Evolutionary conservation across 2,888 invertebrate genomes (phyloP).

Genomic region (Stenoptilia bipunctidactyla): DNA sequence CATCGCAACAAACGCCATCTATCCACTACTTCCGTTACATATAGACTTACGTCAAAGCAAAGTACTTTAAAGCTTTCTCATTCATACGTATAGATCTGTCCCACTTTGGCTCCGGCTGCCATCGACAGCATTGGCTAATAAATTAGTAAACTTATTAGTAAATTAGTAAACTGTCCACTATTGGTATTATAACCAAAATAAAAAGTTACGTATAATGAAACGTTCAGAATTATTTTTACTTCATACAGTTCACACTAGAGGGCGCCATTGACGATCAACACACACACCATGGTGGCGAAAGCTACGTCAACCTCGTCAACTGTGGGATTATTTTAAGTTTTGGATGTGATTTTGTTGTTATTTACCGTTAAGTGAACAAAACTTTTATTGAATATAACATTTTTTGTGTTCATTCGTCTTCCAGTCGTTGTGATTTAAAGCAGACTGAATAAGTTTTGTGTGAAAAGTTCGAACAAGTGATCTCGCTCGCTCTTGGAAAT

Average conservation of each 20-base stretch:
- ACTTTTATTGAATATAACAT: constrained; percentile 42
- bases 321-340: constrained; percentile 64
- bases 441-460: constrained; percentile 54
- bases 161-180: too few relatives aligned
- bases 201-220: constrained; percentile 29
- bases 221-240: constrained; percentile 14
- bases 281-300: constrained; percentile 52
- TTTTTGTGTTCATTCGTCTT: constrained; percentile 34
- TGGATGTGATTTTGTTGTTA: constrained; percentile 53
- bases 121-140: too few relatives aligned
- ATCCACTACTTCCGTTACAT: too few relatives aligned
- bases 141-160: too few relatives aligned
- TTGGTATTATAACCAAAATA: too few relatives aligned
- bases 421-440: constrained; percentile 34
- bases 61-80: too few relatives aligned
- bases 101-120: too few relatives aligned
- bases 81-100: too few relatives aligned
- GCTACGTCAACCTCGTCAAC: constrained; percentile 60
- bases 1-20: too few relatives aligned
- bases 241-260: constrained; percentile 31
- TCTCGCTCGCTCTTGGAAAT: constrained; percentile 55
- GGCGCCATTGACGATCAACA: constrained; percentile 40
- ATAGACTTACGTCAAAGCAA: too few relatives aligned
- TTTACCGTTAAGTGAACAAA: constrained; percentile 15
- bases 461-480: constrained; percentile 64